Conservation (phyloP, 30 jellyfish, hydroid and myxozoan species). For the Pseudorhiza aurosa region DNA sequence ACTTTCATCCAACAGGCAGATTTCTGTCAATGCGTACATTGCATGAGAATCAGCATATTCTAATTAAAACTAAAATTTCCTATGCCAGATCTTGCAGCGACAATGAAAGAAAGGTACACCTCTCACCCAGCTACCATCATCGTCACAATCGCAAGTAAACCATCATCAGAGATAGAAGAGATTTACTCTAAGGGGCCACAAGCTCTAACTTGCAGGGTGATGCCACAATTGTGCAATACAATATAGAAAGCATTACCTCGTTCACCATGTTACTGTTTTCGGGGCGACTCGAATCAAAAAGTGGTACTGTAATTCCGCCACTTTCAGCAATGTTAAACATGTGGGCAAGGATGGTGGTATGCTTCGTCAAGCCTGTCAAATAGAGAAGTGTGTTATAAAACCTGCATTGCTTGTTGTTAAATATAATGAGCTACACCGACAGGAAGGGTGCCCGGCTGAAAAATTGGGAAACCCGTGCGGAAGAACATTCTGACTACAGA, state of each 20-base stretch:
- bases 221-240: background rate
- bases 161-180: no score
- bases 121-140: no score
- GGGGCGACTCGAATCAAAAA: conserved; percentile 79
- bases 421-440: no score
- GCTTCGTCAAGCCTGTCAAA: conserved; percentile 88
- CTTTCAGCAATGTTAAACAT: conserved; percentile 93
- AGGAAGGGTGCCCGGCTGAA: background rate
- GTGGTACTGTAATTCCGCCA: conserved; percentile 85
- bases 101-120: no score
- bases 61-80: no score
- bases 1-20: no score
- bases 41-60: no score
- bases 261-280: conserved; percentile 88
- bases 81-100: no score
- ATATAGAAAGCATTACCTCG: conserved; percentile 68
- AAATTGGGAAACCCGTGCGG: background rate
- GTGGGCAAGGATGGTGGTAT: conserved; percentile 95
- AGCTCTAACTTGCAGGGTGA: no score
- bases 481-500: no score
- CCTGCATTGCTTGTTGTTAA: background rate
- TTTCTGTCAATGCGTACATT: no score
- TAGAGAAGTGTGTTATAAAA: background rate
- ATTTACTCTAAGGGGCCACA: background rate
- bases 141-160: no score